Evolutionary conservation across 2,797 vertebrate genomes (phyloP).

Genomic region (Aythya fuligula): DNA sequence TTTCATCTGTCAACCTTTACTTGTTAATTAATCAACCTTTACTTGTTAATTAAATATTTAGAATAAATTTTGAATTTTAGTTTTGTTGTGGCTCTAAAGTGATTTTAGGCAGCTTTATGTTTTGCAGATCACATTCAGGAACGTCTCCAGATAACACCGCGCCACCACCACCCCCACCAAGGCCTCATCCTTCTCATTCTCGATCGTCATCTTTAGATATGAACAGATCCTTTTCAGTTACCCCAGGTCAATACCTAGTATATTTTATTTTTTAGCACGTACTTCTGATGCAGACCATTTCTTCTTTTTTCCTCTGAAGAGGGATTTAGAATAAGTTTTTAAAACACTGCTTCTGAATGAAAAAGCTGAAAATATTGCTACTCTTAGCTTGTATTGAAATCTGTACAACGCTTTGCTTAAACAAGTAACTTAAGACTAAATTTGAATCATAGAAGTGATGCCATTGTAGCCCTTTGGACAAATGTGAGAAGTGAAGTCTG

Average conservation of each 20-base stretch:
- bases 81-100: not conserved
- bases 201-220: slow-evolving; percentile 97
- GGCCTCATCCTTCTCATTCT: slow-evolving; percentile 94
- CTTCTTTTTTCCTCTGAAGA: not conserved
- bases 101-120: not conserved
- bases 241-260: slow-evolving; percentile 78
- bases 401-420: not conserved
- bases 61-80: not conserved
- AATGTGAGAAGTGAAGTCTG: not conserved
- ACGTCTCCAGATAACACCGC: slow-evolving; percentile 92
- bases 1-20: not conserved
- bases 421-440: not conserved
- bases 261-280: not conserved
- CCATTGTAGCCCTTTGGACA: not conserved
- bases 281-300: not conserved
- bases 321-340: not conserved
- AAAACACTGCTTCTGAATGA: not conserved
- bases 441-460: not conserved
- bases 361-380: not conserved
- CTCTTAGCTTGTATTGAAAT: not conserved
- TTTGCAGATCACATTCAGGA: slow-evolving; percentile 94
- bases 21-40: not conserved
- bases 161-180: slow-evolving; percentile 93
- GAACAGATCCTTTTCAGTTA: slow-evolving; percentile 92
- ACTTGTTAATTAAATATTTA: not conserved